A percentile compares a stretch with the other conserved stretches of the same genome.
Conservation (phyloP, 1,140 invertebrate species). For the Thalassaphorura encarpata region DNA sequence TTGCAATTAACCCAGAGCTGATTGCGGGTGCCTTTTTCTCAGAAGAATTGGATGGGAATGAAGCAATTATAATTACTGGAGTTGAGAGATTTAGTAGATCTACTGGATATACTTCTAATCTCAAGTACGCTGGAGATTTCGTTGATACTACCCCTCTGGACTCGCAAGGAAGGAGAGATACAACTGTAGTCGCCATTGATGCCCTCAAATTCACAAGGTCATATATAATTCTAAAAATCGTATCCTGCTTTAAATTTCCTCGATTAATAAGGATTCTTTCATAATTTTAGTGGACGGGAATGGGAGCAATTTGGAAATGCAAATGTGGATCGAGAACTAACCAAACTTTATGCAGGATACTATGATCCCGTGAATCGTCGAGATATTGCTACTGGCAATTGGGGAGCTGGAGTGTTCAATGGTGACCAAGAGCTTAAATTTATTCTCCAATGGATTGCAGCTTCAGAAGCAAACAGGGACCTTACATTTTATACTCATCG, state of each 20-base stretch:
- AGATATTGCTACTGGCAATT: slow-evolving; percentile 92
- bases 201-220: too few relatives aligned
- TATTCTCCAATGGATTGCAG: slow-evolving; percentile 85
- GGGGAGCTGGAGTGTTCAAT: slow-evolving; percentile 93
- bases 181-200: slow-evolving; percentile 77
- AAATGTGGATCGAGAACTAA: not conserved
- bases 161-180: slow-evolving; percentile 57
- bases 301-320: slow-evolving; percentile 1
- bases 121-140: slow-evolving; percentile 65
- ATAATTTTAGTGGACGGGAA: slow-evolving; percentile 49
- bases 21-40: slow-evolving; percentile 78
- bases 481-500: slow-evolving; percentile 88
- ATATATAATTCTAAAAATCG: slow-evolving; percentile 53
- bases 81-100: slow-evolving; percentile 75
- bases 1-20: slow-evolving; percentile 91
- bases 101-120: slow-evolving; percentile 69
- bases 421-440: slow-evolving; percentile 78
- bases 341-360: slow-evolving; percentile 68
- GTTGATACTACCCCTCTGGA: slow-evolving; percentile 64
- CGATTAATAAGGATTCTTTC: slow-evolving; percentile 62
- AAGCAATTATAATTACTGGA: slow-evolving; percentile 67
- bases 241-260: slow-evolving; percentile 48
- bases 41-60: slow-evolving; percentile 58
- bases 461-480: slow-evolving; percentile 53
- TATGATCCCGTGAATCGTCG: slow-evolving; percentile 26